Percentiles rank a stretch among this genome's conserved stretches.
phyloP scores from a whole-genome alignment of 1,140 invertebrate species.

The Nasonia longicornis region DNA sequence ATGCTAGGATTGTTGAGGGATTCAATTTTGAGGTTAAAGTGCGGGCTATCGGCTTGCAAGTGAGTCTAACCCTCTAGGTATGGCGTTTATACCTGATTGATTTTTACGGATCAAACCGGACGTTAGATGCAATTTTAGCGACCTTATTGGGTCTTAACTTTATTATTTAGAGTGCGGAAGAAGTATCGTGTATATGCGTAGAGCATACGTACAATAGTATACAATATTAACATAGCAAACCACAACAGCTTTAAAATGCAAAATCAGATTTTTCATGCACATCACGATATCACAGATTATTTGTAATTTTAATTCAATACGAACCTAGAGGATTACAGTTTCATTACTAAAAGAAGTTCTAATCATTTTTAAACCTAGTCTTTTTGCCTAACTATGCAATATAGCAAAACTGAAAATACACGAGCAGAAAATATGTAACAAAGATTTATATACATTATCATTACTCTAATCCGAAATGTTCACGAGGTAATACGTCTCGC shows the following conservation, averaged over 20 bases:
- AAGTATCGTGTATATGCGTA: neutral
- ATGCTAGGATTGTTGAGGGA: neutral
- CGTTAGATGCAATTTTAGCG: neutral
- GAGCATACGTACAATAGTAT: neutral
- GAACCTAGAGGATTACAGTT: neutral
- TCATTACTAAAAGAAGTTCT: neutral
- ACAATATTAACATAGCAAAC: neutral
- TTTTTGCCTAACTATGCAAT: too few relatives aligned
- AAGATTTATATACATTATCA: neutral
- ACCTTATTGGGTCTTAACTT: neutral
- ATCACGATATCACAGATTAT: neutral
- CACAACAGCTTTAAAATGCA: neutral
- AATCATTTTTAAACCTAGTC: neutral
- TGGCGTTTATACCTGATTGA: neutral
- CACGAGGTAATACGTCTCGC: conserved; percentile 18
- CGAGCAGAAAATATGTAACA: neutral
- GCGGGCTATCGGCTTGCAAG: neutral
- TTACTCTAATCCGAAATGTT: conserved; percentile 29
- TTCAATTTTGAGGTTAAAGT: neutral
- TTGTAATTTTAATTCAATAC: neutral
- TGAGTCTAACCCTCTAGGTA: neutral
- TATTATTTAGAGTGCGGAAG: neutral
- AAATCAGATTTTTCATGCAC: neutral
- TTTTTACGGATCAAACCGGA: neutral
- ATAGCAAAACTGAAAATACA: neutral